Base-by-base conservation (phyloP, 2,113 vertebrate genomes). In the Fukomys damarensis region DNA sequence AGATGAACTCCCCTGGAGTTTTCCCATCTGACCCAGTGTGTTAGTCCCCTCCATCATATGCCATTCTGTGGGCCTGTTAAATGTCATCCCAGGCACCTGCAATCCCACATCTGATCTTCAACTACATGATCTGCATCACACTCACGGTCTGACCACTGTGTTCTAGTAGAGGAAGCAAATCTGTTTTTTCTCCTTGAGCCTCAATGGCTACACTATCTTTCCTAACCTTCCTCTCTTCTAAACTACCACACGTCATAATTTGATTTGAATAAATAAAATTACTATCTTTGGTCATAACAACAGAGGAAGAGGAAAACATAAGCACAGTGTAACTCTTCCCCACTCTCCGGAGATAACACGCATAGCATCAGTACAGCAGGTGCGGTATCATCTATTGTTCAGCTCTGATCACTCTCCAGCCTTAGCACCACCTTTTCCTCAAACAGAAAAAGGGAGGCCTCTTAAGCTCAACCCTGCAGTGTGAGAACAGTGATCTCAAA, bases 371-470 rank as follows among this genome's bases (percentile, higher is more conserved):
- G 35, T 28, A n/a, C 0, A 59, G 46, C 12, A 38, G 22, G 24
- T 2, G 2, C 0, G 7, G 14, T 3, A 10, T 43, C 72, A 12
- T 59, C 11, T 10, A 3, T 0, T 41, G 19, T 35, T 9, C 7
- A n/a, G 49, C 38, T 46, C 24, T 13, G 38, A 83, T 43, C 43
- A 54, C 9, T 20, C 63, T 24, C 38, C 7, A 20, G 58, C 13
- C 49, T 76, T 32, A 86, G 5, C 16, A 3, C n/a, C 1, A 46
- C 32, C 46, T 16, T 58, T 32, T 65, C 77, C 61, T 91, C 76
- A 63, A 79, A 28, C 24, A 84, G 56, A 88, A 56, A 17, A 81
- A 30, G 49, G 0, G 3, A 32, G 52, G 5, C 6, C 61, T 68
- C 82, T 81, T 83, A 61, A 70, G 46, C 8, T 26, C 20, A 61